A percentile compares a stretch with the other conserved stretches of the same genome.
These are phyloP conservation scores for Girardia tigrina DNA, from an alignment of 2,888 invertebrate species.

Conservation along the genomic window DNA sequence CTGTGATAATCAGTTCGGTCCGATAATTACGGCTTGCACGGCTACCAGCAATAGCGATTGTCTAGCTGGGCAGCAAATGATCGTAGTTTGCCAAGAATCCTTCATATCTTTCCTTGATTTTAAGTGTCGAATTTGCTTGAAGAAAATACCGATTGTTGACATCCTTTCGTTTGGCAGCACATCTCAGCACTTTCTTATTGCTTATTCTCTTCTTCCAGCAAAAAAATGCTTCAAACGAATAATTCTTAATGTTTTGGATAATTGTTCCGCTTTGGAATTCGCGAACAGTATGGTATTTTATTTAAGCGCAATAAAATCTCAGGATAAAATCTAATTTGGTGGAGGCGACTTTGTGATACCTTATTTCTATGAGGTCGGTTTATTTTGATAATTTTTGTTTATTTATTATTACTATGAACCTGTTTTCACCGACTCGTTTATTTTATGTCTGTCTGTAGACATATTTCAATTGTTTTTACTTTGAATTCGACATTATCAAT, in stretches of 20 bases:
- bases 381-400: too few species aligned
- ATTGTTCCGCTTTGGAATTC: conserved; percentile 4
- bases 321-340: background rate
- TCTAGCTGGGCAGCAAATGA: conserved; percentile 8
- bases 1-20: background rate
- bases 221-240: conserved; percentile 6
- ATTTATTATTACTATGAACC: too few species aligned
- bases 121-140: background rate
- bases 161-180: conserved; percentile 16
- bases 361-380: too few species aligned
- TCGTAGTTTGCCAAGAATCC: background rate
- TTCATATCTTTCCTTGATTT: background rate
- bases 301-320: conserved; percentile 7
- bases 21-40: background rate
- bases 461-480: too few species aligned
- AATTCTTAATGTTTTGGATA: background rate
- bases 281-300: background rate
- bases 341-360: too few species aligned
- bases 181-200: background rate
- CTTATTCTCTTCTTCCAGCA: background rate
- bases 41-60: background rate
- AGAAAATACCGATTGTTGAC: background rate
- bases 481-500: too few species aligned
- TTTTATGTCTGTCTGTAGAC: too few species aligned
- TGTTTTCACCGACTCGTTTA: too few species aligned